phyloP scores from a whole-genome alignment of 2,888 invertebrate genomes.

The Byasa hedistus region DNA sequence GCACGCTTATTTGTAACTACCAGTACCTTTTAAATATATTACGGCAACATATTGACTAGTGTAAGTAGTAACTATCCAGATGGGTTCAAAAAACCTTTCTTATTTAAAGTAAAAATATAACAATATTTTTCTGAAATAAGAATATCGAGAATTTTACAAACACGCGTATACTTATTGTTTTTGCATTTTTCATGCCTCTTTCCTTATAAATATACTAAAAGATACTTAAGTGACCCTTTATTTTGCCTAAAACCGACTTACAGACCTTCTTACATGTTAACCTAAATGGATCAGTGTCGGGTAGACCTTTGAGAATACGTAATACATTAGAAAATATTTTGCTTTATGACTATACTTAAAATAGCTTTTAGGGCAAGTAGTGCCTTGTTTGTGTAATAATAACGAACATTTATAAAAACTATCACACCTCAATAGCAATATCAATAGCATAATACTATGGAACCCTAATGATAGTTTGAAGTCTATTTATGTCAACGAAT shows the following conservation, averaged over 20 bases:
- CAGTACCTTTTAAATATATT: no score
- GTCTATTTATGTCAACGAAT: slow-evolving; percentile 49
- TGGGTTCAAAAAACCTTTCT: no score
- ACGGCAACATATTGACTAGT: no score
- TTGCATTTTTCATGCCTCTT: slow-evolving; percentile 20
- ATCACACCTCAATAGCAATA: background rate
- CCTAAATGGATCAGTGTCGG: slow-evolving; percentile 28
- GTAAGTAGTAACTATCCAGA: no score
- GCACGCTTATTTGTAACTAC: no score
- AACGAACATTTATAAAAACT: background rate
- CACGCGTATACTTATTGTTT: slow-evolving; percentile 20
- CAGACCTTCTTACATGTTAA: slow-evolving; percentile 21
- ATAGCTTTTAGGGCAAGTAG: slow-evolving; percentile 2
- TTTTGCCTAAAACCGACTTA: slow-evolving; percentile 31
- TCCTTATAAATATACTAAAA: slow-evolving; percentile 21
- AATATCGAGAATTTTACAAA: background rate
- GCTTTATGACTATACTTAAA: slow-evolving; percentile 12
- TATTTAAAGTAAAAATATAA: no score
- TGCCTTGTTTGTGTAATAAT: background rate
- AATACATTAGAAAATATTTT: slow-evolving; percentile 22
- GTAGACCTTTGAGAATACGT: slow-evolving; percentile 23
- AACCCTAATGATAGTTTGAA: slow-evolving; percentile 43
- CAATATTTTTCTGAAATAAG: background rate
- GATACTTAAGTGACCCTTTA: slow-evolving; percentile 30
- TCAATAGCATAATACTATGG: background rate